Percentiles rank a stretch among this genome's conserved stretches.
Conservation (phyloP, 1,140 invertebrate species). For the Aphaenogaster rudis region DNA sequence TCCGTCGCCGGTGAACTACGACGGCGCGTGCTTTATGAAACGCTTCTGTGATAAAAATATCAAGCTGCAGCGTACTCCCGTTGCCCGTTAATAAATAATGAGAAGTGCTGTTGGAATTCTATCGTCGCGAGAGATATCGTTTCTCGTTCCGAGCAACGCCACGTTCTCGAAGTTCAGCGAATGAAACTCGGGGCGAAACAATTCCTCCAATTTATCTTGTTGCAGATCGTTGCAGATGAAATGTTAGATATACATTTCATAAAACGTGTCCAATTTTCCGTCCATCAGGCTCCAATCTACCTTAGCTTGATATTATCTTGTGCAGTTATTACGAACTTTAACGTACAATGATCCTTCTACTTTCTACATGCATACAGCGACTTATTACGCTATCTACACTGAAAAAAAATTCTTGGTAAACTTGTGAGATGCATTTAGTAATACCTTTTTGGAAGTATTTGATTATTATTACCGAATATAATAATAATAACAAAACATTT, state of each 20-base stretch:
- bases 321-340: background rate
- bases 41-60: constrained; percentile 53
- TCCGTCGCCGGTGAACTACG: constrained; percentile 32
- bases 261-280: constrained; percentile 23
- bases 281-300: background rate
- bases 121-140: constrained; percentile 44
- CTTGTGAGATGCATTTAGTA: no score
- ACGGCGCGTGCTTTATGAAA: constrained; percentile 57
- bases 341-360: background rate
- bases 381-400: constrained; percentile 1
- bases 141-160: constrained; percentile 13
- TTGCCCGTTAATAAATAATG: constrained; percentile 59
- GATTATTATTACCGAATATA: no score
- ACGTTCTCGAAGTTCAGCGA: constrained; percentile 24
- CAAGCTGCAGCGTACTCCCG: constrained; percentile 8
- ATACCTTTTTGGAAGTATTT: no score
- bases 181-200: constrained; percentile 18
- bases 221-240: constrained; percentile 8
- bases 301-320: background rate
- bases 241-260: constrained; percentile 24
- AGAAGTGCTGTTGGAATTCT: constrained; percentile 18
- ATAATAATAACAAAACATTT: no score
- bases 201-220: constrained; percentile 15
- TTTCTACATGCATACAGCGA: background rate
- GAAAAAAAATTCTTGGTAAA: no score